Base-by-base conservation (phyloP, 2,888 invertebrate genomes). In the Cistogaster globosa region DNA sequence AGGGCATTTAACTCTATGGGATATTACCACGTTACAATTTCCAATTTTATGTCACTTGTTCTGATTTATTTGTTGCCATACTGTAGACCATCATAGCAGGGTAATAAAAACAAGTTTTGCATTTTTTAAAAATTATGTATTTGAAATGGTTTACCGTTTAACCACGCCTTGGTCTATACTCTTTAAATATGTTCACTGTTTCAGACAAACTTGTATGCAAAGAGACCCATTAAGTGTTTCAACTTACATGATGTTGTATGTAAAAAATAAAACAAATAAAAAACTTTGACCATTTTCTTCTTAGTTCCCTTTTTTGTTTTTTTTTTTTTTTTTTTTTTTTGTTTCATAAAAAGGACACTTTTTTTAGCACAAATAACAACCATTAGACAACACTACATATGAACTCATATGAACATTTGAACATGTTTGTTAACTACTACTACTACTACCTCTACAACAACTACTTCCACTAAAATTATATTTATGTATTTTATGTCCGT, bases 391-490 rank as follows among this genome's bases (percentile, higher is more conserved):
- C 67, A 74, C 67, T 74, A 65, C 60, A 62, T 74, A 55, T 60
- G 78, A 78, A 63, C 77, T 78, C 72, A 62, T 81, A 81, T 42
- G 63, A 80, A 55, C 51, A 69, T 74, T 82, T 82, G 65, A 45
- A 85, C 85, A 85, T 85, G 82, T 82, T 82, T 85, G 85, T 82
- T 82, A 85, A 85, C 82, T 79, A 82, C 82, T 85, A 69, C 55
- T 81, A 58, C 42, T 38, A 72, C 79, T 62, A 72, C 72, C 51
- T 38, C 42, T 65, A 58, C 67, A 60, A 74, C 80, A 72, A 80
- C 67, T 67, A 42, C 32, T 67, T 74, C 72, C 57, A 67, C 67
- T 80, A 63, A 82, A 75, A 82, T 26, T 26, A 74, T 32, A 42
- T 12, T 82, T 78, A 82, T 81, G 68, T 78, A 83, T 69, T 68